Evolutionary conservation across 2,113 vertebrate genomes (phyloP).

Genomic region (Paramisgurnus dabryanus): DNA sequence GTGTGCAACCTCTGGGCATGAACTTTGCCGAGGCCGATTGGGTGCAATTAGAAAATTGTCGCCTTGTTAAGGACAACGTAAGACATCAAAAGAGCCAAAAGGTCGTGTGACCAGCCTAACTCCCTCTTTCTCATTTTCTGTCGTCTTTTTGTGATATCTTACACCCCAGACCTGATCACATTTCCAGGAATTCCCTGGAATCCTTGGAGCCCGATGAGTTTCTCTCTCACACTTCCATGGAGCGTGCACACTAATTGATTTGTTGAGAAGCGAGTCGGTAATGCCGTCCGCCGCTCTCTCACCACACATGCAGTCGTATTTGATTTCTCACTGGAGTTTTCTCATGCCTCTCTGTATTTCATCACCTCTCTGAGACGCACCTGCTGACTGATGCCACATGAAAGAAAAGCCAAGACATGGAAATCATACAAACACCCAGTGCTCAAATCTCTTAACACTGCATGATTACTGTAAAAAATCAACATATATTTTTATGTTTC

Average conservation of each 20-base stretch:
- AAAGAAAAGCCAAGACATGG: slow-evolving; percentile 13
- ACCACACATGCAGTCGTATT: slow-evolving; percentile 43
- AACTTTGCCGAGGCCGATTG: slow-evolving; percentile 56
- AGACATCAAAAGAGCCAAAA: slow-evolving; percentile 59
- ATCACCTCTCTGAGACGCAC: not conserved
- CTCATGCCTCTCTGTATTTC: slow-evolving; percentile 17
- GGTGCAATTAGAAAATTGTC: slow-evolving; percentile 59
- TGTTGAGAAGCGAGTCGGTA: slow-evolving; percentile 35
- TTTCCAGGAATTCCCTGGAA: slow-evolving; percentile 46
- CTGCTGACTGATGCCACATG: slow-evolving; percentile 26
- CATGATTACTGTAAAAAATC: not conserved
- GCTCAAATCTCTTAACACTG: slow-evolving; percentile 10
- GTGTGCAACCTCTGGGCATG: slow-evolving; percentile 41
- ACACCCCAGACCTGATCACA: not conserved
- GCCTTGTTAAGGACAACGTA: slow-evolving; percentile 57
- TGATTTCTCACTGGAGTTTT: slow-evolving; percentile 19
- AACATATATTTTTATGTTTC: too few relatives aligned
- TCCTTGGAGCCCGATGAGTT: slow-evolving; percentile 29
- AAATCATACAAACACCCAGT: slow-evolving; percentile 20
- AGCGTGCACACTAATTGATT: slow-evolving; percentile 53
- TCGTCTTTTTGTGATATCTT: not conserved
- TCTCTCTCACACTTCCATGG: slow-evolving; percentile 40
- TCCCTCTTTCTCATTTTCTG: not conserved
- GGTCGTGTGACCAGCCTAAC: slow-evolving; percentile 50
- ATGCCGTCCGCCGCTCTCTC: slow-evolving; percentile 13